Evolutionary conservation across 2,888 invertebrate species (phyloP).

Genomic region (Trissonchulus latispiculum): DNA sequence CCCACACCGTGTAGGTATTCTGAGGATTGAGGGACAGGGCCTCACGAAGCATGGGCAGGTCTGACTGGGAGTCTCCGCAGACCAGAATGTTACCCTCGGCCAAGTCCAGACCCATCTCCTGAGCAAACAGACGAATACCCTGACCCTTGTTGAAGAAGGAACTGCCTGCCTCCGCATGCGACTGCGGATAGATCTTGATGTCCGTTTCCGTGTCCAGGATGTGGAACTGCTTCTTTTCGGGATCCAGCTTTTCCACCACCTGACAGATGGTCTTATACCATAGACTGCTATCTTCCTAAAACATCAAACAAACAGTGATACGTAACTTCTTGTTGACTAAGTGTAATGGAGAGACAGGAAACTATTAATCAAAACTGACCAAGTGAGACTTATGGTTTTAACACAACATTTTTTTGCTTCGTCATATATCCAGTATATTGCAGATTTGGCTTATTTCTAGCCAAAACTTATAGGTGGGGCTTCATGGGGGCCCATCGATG

Average conservation of each 20-base stretch:
- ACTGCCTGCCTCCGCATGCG: constrained; percentile 30
- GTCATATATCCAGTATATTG: too few species aligned
- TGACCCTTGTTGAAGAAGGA: constrained; percentile 41
- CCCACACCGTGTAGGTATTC: constrained; percentile 41
- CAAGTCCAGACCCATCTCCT: constrained; percentile 36
- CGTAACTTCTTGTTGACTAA: too few species aligned
- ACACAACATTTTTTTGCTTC: too few species aligned
- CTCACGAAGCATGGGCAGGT: constrained; percentile 40
- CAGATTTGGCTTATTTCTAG: too few species aligned
- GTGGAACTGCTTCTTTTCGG: constrained; percentile 24
- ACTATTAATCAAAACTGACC: too few species aligned
- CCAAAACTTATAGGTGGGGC: too few species aligned
- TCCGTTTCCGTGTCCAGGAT: constrained; percentile 38
- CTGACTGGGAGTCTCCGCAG: constrained; percentile 41
- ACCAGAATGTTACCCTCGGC: constrained; percentile 39
- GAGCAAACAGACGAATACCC: constrained; percentile 36
- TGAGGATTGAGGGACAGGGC: constrained; percentile 32
- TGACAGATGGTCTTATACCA: not conserved
- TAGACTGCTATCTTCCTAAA: not conserved
- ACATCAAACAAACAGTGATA: too few species aligned
- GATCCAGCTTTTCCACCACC: not conserved
- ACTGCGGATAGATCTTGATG: constrained; percentile 36
- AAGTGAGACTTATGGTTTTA: too few species aligned
- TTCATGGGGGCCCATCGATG: too few species aligned
- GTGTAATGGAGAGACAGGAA: too few species aligned